These are phyloP conservation scores for Melipona bicolor DNA, from an alignment of 2,888 invertebrate genomes.

Conservation along the genomic window DNA sequence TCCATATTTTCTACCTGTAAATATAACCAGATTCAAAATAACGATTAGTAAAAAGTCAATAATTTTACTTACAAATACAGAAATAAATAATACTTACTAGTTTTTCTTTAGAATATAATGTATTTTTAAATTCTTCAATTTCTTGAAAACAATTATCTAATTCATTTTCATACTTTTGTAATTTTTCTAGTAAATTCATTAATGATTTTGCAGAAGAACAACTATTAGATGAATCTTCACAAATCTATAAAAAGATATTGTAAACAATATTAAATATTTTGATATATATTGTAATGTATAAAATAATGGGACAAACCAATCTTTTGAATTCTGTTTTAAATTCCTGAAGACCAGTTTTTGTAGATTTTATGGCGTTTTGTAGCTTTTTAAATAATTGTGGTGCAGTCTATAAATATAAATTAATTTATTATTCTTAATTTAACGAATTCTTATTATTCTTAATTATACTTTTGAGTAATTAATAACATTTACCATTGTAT, in stretches of 20 bases:
- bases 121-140: slow-evolving; percentile 76
- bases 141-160: slow-evolving; percentile 72
- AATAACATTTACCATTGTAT: slow-evolving; percentile 54
- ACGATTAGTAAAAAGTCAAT: not conserved
- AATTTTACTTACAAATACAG: slow-evolving; percentile 5
- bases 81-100: slow-evolving; percentile 72
- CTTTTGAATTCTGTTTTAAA: slow-evolving; percentile 71
- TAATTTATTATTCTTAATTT: slow-evolving; percentile 3
- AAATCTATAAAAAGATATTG: slow-evolving; percentile 63
- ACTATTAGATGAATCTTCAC: slow-evolving; percentile 58
- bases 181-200: slow-evolving; percentile 64
- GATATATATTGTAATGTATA: not conserved
- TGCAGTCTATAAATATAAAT: slow-evolving; percentile 63
- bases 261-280: not conserved
- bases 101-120: slow-evolving; percentile 79
- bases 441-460: not conserved
- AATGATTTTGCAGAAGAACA: slow-evolving; percentile 57
- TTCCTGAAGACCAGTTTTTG: slow-evolving; percentile 71
- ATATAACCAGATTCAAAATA: not conserved
- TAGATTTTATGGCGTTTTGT: slow-evolving; percentile 72
- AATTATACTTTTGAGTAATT: slow-evolving; percentile 4
- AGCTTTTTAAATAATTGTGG: slow-evolving; percentile 72
- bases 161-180: slow-evolving; percentile 73
- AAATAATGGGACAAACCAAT: slow-evolving; percentile 57
- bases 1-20: slow-evolving; percentile 79